phyloP scores from a whole-genome alignment of 1,140 invertebrate species.

The Dufourea novaeangliae region DNA sequence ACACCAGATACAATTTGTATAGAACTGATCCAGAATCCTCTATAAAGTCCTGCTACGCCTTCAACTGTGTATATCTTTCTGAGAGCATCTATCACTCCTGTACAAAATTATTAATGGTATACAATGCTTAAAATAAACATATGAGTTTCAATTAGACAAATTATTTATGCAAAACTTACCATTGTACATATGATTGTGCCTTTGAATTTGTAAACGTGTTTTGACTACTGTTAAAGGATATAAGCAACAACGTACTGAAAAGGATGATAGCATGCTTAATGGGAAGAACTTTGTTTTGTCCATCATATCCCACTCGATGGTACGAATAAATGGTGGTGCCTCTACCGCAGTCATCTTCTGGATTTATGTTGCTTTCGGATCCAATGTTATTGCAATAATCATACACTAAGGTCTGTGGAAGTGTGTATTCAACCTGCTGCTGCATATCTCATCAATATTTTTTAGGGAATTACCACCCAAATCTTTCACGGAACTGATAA shows the following conservation, averaged over 20 bases:
- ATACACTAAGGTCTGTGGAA: slow-evolving; percentile 27
- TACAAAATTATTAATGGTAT: slow-evolving; percentile 39
- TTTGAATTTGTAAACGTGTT: slow-evolving; percentile 95
- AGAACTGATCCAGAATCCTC: slow-evolving; percentile 97
- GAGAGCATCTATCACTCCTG: slow-evolving; percentile 94
- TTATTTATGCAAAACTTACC: slow-evolving; percentile 78
- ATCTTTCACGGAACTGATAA: slow-evolving; percentile 27
- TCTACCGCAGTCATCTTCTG: slow-evolving; percentile 80
- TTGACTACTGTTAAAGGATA: slow-evolving; percentile 99
- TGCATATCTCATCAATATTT: slow-evolving; percentile 75
- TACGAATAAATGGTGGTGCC: slow-evolving; percentile 86
- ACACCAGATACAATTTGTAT: slow-evolving; percentile 93
- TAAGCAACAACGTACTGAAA: slow-evolving; percentile 93
- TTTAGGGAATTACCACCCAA: slow-evolving; percentile 72
- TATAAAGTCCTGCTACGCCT: slow-evolving; percentile 93
- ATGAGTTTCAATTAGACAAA: too few species aligned
- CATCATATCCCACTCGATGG: slow-evolving; percentile 99
- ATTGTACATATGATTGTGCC: slow-evolving; percentile 91
- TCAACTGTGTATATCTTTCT: slow-evolving; percentile 94
- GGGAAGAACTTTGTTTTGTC: slow-evolving; percentile 97
- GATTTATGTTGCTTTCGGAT: slow-evolving; percentile 33
- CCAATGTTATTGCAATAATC: slow-evolving; percentile 45
- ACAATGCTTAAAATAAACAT: neutral
- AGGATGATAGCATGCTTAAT: slow-evolving; percentile 92
- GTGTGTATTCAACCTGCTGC: slow-evolving; percentile 62